Percentiles rank a stretch among this genome's conserved stretches.
phyloP scores from a whole-genome alignment of 2,797 vertebrate genomes.

The Calcarius lapponicus region DNA sequence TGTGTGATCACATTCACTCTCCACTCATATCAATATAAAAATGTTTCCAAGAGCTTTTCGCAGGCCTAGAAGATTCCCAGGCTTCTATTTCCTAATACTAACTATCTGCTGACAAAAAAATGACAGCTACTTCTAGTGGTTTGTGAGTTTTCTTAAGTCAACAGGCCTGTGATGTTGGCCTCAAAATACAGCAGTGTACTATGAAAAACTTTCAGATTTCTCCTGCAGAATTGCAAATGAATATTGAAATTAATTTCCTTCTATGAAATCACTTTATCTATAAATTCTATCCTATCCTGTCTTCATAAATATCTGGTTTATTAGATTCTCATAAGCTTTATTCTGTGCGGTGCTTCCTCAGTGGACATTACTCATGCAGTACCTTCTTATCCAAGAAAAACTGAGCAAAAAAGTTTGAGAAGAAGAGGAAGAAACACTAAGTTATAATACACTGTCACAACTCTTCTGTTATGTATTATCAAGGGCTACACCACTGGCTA shows the following conservation, averaged over 20 bases:
- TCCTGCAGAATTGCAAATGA: not conserved
- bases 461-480: not conserved
- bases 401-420: not conserved
- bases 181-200: not conserved
- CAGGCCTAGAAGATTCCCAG: not conserved
- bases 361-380: not conserved
- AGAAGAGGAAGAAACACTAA: not conserved
- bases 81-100: not conserved
- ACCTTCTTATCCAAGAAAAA: not conserved
- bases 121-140: not conserved
- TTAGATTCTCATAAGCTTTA: not conserved
- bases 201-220: not conserved
- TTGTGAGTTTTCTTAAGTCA: not conserved
- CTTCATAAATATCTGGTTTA: not conserved
- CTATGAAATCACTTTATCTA: not conserved
- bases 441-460: not conserved
- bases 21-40: not conserved
- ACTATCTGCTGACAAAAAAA: not conserved
- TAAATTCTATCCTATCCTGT: not conserved
- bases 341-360: not conserved
- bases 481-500: not conserved
- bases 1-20: not conserved
- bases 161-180: not conserved
- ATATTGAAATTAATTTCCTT: not conserved
- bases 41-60: not conserved